Evolutionary conservation across 2,113 vertebrate species (phyloP), one percentile per base, ranked within the genome.

Genomic region (Actinemys pallida): DNA sequence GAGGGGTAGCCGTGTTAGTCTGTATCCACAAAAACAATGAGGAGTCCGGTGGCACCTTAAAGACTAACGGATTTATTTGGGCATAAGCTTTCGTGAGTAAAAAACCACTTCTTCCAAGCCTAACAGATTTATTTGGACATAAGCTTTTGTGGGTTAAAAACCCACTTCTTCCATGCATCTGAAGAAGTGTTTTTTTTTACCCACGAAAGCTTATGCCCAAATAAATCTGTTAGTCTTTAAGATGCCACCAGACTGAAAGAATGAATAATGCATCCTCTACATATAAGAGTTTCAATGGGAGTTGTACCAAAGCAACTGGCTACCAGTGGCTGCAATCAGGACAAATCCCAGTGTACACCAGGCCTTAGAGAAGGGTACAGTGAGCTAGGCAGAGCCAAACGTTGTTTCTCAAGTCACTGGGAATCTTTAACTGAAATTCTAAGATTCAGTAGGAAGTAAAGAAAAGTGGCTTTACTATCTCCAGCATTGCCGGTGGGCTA

Each of bases 401-500:
- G 49, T 52, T 35, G 10, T 52, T 31, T 53, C 3, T 53, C 50
- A 52, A 35, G 10, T 53, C 19, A 53, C 31, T n/a, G 50, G 75
- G 42, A 78, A 16, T 47, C 11, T 27, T 78, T 78, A 29, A 78
- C 42, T 47, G 24, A 27, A 10, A 78, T 47, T 10, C 19, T 75
- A 75, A 25, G 20, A 47, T 42, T 47, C 75, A 78, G 39, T 27
- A 25, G 42, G 20, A 22, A 52, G 79, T 81, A 35, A 35, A 50
- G 49, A n/a, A 81, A 52, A 22, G 42, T 11, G 12, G 10, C 16
- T 45, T 31, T 25, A 49, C 11, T 35, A 56, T 29, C 5, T 81
- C 42, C 8, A 42, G 35, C 3, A 5, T 14, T 9, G 4, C 12
- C 8, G 3, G 65, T 13, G 8, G 1, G 5, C 1, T 29, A 12